Percentiles rank a stretch among this genome's conserved stretches.
Conservation (phyloP, 2,797 vertebrate species). For the Zenarchopterus dispar region DNA sequence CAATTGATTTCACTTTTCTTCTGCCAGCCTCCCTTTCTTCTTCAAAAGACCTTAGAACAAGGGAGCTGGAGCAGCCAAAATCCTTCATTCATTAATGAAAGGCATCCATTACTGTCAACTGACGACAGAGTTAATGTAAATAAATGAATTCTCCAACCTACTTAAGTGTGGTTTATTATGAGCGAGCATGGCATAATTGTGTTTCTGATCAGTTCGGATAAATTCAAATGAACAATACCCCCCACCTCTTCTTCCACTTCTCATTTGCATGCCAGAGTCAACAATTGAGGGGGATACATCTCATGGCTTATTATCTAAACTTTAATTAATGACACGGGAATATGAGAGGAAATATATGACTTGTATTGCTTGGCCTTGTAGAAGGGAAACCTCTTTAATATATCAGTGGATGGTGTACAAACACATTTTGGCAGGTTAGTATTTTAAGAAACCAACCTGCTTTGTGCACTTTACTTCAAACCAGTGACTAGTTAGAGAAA, state of each 20-base stretch:
- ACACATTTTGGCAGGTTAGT: conserved; percentile 11
- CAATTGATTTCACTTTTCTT: conserved; percentile 50
- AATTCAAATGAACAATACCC: conserved; percentile 63
- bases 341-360: conserved; percentile 65
- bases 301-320: conserved; percentile 70
- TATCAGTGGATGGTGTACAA: conserved; percentile 10
- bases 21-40: neutral
- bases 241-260: conserved; percentile 59
- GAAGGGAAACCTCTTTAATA: conserved; percentile 47
- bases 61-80: conserved; percentile 44
- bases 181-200: conserved; percentile 82
- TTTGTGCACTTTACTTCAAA: conserved; percentile 41
- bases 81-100: conserved; percentile 81
- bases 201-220: conserved; percentile 81
- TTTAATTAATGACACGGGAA: conserved; percentile 69
- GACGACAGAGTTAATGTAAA: conserved; percentile 80
- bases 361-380: conserved; percentile 50
- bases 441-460: conserved; percentile 44
- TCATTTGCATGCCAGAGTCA: conserved; percentile 64
- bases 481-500: conserved; percentile 31
- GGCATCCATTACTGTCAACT: conserved; percentile 80
- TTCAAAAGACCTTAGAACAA: conserved; percentile 49
- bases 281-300: conserved; percentile 49
- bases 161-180: conserved; percentile 81
- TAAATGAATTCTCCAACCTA: conserved; percentile 83